A percentile compares a stretch with the other conserved stretches of the same genome.
These are phyloP conservation scores for Hyla sarda DNA, from an alignment of 2,113 vertebrate genomes.

Conservation along the genomic window DNA sequence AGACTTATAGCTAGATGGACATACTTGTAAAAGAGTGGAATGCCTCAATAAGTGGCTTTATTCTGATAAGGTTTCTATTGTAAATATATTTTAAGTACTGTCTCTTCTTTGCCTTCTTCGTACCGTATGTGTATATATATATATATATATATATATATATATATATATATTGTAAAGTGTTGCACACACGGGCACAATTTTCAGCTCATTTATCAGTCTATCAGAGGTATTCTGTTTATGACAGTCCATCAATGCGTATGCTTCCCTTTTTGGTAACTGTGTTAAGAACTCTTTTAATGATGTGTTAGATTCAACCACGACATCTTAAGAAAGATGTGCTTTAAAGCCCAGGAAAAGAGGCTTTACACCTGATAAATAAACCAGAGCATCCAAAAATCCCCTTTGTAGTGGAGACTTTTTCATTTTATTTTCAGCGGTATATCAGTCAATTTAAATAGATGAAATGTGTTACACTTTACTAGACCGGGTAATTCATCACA, in stretches of 20 bases:
- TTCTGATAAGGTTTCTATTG: background rate
- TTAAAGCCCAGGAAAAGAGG: slow-evolving; percentile 2
- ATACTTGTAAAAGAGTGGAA: background rate
- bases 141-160: background rate
- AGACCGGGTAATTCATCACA: background rate
- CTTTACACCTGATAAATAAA: slow-evolving; percentile 23
- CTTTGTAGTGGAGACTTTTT: background rate
- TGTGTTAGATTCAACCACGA: slow-evolving; percentile 24
- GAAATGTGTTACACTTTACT: background rate
- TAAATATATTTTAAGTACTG: background rate
- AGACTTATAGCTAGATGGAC: no score
- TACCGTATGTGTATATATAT: background rate
- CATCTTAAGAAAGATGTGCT: background rate
- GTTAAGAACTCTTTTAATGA: slow-evolving; percentile 38
- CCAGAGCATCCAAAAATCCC: background rate
- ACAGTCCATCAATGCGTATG: slow-evolving; percentile 4
- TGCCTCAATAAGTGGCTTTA: background rate
- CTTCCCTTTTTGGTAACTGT: slow-evolving; percentile 8
- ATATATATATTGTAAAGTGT: slow-evolving; percentile 34
- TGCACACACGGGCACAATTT: slow-evolving; percentile 38
- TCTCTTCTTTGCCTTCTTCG: background rate
- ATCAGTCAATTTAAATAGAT: background rate
- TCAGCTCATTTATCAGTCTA: slow-evolving; percentile 32
- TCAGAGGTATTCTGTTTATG: slow-evolving; percentile 23
- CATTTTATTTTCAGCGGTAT: background rate